Base-by-base conservation (phyloP, 2,888 invertebrate species). In the Chirona hameri region DNA sequence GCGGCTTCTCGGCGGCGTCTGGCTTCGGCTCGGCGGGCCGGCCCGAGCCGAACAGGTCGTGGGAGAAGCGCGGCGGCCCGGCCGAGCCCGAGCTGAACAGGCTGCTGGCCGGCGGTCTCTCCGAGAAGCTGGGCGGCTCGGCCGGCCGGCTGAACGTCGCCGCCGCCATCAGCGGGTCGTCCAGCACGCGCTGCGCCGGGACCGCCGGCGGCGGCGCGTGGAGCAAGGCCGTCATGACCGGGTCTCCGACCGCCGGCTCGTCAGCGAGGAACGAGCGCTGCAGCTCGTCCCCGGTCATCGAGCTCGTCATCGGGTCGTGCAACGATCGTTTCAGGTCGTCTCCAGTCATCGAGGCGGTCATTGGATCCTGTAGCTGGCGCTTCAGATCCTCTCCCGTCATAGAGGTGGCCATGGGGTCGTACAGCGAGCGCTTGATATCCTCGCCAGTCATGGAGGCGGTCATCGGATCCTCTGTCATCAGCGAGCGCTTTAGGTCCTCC, bases 31-130 rank as follows among this genome's bases (percentile, higher is more conserved):
- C 76, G 39, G 76, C 76, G 24, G 76, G 76, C 76, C 76, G 76
- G 76, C 76, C 76, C 27, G 39, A 46, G 76, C 76, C 46, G 46
- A 76, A 76, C 76, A 76, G 76, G 21, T 76, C 46, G 46, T 46
- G 39, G 1, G 76, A 76, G 76, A 76, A 76, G 46, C 76, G 76
- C 24, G 76, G 39, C 24, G 76, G 76, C 7, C 46, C 76, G 46
- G 76, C 76, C 24, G 76, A 76, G 76, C 76, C 76, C 21, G 76
- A 21, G 46, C 76, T 76, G 76, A 76, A 76, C 24, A 76, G 76
- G 12, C 76, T 76, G 76, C 39, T 4, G 10, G 76, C 46, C 46
- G 76, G 9, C 46, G 24, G 39, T 14, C 24, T 0, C 24, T 27
- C 39, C 39, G 39, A 39, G 24, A 18, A 24, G 24, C 24, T 31